phyloP scores from a whole-genome alignment of 2,113 vertebrate species.

The Cheirogaleus medius region DNA sequence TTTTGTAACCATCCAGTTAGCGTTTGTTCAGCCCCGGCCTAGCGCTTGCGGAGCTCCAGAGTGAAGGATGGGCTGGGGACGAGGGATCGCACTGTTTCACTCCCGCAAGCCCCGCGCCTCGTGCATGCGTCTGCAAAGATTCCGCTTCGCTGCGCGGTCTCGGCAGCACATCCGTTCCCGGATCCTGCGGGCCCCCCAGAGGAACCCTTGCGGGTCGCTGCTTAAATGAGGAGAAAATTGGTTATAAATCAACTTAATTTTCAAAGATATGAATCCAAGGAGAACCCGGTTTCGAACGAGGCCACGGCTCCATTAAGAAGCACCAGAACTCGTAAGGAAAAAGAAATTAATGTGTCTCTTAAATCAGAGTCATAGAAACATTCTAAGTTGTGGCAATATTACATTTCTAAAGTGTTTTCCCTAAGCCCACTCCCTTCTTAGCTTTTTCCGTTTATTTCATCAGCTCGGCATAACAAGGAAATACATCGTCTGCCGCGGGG shows the following conservation, averaged over 20 bases:
- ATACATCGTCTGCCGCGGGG: neutral
- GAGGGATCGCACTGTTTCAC: neutral
- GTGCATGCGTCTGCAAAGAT: slow-evolving; percentile 40
- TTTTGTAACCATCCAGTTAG: slow-evolving; percentile 19
- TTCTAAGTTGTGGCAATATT: neutral
- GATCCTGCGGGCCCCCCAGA: slow-evolving; percentile 72
- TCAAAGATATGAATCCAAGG: slow-evolving; percentile 79
- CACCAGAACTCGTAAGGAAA: slow-evolving; percentile 6
- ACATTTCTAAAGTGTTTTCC: neutral
- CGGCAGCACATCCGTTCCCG: slow-evolving; percentile 57
- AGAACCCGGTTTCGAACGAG: slow-evolving; percentile 69
- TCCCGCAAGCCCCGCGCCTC: slow-evolving; percentile 34
- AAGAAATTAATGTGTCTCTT: neutral
- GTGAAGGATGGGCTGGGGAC: neutral
- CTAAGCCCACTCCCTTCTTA: neutral
- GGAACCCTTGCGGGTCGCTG: slow-evolving; percentile 74
- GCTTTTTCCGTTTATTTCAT: neutral
- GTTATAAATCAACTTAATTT: slow-evolving; percentile 84
- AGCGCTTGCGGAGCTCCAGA: neutral
- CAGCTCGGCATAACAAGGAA: neutral
- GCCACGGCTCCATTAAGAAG: slow-evolving; percentile 38
- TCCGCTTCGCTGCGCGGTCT: slow-evolving; percentile 56
- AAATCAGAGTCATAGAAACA: neutral
- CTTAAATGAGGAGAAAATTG: slow-evolving; percentile 83
- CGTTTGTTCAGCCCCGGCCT: neutral